Evolutionary conservation across 1,140 invertebrate genomes (phyloP), one percentile per base, ranked within the genome.

Genomic region (Cheumatopsyche charites): DNA sequence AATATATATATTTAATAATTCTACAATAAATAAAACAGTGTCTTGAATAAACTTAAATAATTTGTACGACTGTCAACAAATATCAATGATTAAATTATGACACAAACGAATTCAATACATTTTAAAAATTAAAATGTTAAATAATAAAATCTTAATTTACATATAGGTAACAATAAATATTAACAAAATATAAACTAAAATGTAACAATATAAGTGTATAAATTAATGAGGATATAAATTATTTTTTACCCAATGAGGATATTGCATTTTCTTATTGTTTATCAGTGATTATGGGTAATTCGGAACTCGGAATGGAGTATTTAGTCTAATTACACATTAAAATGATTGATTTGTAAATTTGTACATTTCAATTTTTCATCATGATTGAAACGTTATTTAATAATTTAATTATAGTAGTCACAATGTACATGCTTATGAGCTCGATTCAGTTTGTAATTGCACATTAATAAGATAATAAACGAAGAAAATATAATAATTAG

Each of bases 21-120:
- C 7, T 62, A 41, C 2, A 65, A 43, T 65, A 42, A 65, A 43
- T 17, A 65, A 62, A 15, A 36, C 25, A 62, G n/a, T 62, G 3
- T 15, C 9, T 65, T 1, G 12, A 52, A 52, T 6, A 65, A 42
- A 42, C 15, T 45, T 29, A 65, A 21, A 65, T 42, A 42, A 43
- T 65, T 65, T 45, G 55, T 58, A 58, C 21, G 55, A 21, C 1
- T 36, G 29, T n/a, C 15, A 23, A 25, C 12, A 13, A 25, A 9
- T 58, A 58, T 58, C 25, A 19, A 17, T 25, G 25, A 58, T 25
- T 26, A 58, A 26, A 58, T 21, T 26, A 58, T 58, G 23, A 25
- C 23, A 58, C 55, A 25, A 25, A 9, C 21, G 23, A 58, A 52
- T 52, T 19, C 23, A 17, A 42, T 42, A 13, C 13, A 42, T 7